Evolutionary conservation across 2,888 invertebrate genomes (phyloP).

Genomic region (Stegophylla sp.): DNA sequence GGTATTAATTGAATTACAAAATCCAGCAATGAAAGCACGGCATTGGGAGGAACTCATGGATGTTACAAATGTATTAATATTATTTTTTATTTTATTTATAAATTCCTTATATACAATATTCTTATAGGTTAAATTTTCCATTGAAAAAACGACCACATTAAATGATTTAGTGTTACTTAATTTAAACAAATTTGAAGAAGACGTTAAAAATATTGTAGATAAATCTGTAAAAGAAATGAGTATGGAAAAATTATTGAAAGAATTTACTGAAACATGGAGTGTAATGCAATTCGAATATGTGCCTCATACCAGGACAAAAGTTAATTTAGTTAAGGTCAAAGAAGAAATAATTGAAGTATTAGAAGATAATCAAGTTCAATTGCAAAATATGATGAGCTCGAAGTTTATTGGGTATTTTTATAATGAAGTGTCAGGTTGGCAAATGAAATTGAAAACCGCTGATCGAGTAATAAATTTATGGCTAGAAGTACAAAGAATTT

Average conservation of each 20-base stretch:
- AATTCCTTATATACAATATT: background rate
- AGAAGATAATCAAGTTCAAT: conserved; percentile 89
- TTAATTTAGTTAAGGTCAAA: conserved; percentile 77
- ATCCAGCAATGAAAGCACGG: conserved; percentile 89
- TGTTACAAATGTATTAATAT: conserved; percentile 77
- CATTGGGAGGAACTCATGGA: conserved; percentile 95
- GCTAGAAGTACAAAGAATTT: conserved; percentile 92
- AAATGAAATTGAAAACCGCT: conserved; percentile 84
- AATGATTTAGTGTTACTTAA: conserved; percentile 86
- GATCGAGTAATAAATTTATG: conserved; percentile 83
- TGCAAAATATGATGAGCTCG: conserved; percentile 93
- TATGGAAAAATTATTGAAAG: conserved; percentile 93
- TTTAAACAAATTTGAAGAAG: conserved; percentile 91
- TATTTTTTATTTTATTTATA: background rate
- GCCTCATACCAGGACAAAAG: conserved; percentile 80
- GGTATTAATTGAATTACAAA: conserved; percentile 91
- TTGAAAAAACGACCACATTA: conserved; percentile 84
- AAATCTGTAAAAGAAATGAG: conserved; percentile 94
- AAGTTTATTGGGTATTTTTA: conserved; percentile 89
- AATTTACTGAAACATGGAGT: conserved; percentile 83
- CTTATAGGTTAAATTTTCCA: conserved; percentile 76
- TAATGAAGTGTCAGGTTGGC: conserved; percentile 85
- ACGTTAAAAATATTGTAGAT: conserved; percentile 90
- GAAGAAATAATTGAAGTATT: conserved; percentile 89
- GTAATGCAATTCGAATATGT: conserved; percentile 82